phyloP scores from a whole-genome alignment of 2,113 vertebrate species.

The Dromaius novaehollandiae region DNA sequence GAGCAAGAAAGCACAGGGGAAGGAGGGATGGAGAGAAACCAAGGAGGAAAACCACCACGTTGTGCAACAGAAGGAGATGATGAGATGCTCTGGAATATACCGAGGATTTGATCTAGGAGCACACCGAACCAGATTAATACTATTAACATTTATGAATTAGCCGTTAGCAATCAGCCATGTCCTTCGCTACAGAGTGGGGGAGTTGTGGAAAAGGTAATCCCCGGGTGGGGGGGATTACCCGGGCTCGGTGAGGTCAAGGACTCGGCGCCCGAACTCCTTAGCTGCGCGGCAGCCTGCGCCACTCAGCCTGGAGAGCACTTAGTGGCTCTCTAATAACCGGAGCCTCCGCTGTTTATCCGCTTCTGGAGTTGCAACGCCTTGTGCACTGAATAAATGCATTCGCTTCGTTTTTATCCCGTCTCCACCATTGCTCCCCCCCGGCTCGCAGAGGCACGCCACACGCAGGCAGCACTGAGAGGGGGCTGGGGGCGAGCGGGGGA shows the following conservation, averaged over 20 bases:
- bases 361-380: slow-evolving; percentile 35
- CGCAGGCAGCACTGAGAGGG: background rate
- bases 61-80: background rate
- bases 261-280: accelerated
- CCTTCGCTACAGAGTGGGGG: background rate
- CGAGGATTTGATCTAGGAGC: slow-evolving; percentile 14
- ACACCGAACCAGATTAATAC: slow-evolving; percentile 23
- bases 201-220: background rate
- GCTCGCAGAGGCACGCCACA: background rate
- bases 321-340: background rate
- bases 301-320: background rate
- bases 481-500: background rate
- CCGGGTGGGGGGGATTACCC: background rate
- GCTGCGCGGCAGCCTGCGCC: background rate
- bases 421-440: slow-evolving; percentile 6
- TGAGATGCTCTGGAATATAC: background rate
- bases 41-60: accelerated
- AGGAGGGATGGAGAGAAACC: accelerated
- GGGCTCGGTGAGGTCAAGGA: background rate
- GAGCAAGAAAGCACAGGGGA: background rate
- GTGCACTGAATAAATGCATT: slow-evolving; percentile 65
- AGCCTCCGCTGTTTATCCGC: slow-evolving; percentile 12
- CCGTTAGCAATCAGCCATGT: background rate
- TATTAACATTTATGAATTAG: slow-evolving; percentile 47
- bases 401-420: background rate